A percentile compares a stretch with the other conserved stretches of the same genome.
Evolutionary conservation across 2,113 vertebrate species (phyloP).

Genomic region (Arothron firmamentum): DNA sequence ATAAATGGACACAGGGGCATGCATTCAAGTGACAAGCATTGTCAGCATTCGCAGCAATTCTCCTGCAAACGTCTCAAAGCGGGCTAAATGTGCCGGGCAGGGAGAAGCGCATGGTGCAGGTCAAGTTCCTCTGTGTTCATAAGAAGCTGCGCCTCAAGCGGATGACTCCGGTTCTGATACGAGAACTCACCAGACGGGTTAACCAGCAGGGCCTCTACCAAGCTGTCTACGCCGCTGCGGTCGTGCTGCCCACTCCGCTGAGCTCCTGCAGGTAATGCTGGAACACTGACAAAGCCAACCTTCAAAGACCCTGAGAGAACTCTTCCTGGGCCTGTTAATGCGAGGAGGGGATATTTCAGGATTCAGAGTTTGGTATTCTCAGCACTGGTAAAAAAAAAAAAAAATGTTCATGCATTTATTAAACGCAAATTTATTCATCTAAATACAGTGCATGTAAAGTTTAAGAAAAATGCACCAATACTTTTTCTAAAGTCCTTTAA

Average conservation of each 20-base stretch:
- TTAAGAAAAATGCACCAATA: no score
- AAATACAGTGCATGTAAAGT: no score
- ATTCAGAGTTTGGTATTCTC: no score
- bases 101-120: slow-evolving; percentile 90
- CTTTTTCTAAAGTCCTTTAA: no score
- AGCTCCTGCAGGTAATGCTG: slow-evolving; percentile 84
- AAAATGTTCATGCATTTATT: not conserved
- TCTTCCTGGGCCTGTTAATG: no score
- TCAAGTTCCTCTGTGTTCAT: slow-evolving; percentile 94
- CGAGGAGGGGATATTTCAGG: no score
- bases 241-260: slow-evolving; percentile 88
- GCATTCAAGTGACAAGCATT: slow-evolving; percentile 2
- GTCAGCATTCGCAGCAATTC: slow-evolving; percentile 10
- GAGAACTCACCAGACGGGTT: slow-evolving; percentile 89
- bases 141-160: slow-evolving; percentile 94
- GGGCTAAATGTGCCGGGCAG: slow-evolving; percentile 62
- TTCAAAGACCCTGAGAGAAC: not conserved
- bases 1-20: slow-evolving; percentile 3
- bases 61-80: slow-evolving; percentile 8
- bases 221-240: slow-evolving; percentile 85
- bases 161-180: slow-evolving; percentile 91
- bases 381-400: no score
- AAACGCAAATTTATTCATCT: no score
- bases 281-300: not conserved
- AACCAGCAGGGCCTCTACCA: slow-evolving; percentile 86